These are phyloP conservation scores for Taurulus bubalis DNA, from an alignment of 2,113 vertebrate genomes.

Conservation along the genomic window DNA sequence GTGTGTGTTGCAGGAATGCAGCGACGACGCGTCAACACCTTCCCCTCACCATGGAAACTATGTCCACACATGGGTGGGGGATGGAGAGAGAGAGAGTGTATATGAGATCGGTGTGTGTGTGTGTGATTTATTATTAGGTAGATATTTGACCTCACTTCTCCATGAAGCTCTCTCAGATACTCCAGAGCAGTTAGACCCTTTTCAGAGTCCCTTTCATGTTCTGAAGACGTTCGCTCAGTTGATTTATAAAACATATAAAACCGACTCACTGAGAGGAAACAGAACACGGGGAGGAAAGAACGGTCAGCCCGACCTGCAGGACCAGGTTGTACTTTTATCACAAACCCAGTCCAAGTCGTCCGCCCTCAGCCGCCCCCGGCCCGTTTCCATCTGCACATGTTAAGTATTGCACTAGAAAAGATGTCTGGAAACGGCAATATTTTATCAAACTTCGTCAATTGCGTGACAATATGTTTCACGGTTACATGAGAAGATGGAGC, in stretches of 20 bases:
- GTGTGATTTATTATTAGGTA: conserved; percentile 72
- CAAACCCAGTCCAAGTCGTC: not conserved
- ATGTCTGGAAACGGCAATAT: too few relatives aligned
- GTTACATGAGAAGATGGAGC: too few relatives aligned
- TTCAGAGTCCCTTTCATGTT: conserved; percentile 57
- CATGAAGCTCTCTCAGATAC: conserved; percentile 50
- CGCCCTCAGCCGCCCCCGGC: too few relatives aligned
- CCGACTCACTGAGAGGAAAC: too few relatives aligned
- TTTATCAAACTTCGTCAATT: too few relatives aligned
- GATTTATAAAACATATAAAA: conserved; percentile 64
- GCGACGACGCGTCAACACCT: conserved; percentile 44
- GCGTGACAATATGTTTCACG: too few relatives aligned
- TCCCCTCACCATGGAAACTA: conserved; percentile 69
- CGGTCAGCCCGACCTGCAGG: not conserved
- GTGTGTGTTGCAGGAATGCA: conserved; percentile 45
- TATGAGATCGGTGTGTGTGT: not conserved
- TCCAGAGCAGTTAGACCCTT: conserved; percentile 41
- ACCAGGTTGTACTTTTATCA: not conserved
- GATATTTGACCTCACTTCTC: conserved; percentile 63
- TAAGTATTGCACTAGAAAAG: too few relatives aligned
- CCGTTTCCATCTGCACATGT: too few relatives aligned
- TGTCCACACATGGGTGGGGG: conserved; percentile 63
- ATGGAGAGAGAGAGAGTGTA: conserved; percentile 16
- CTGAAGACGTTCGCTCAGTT: conserved; percentile 33
- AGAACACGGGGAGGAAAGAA: not conserved